Evolutionary conservation across 2,797 vertebrate species (phyloP).

Genomic region (Onychomys torridus): DNA sequence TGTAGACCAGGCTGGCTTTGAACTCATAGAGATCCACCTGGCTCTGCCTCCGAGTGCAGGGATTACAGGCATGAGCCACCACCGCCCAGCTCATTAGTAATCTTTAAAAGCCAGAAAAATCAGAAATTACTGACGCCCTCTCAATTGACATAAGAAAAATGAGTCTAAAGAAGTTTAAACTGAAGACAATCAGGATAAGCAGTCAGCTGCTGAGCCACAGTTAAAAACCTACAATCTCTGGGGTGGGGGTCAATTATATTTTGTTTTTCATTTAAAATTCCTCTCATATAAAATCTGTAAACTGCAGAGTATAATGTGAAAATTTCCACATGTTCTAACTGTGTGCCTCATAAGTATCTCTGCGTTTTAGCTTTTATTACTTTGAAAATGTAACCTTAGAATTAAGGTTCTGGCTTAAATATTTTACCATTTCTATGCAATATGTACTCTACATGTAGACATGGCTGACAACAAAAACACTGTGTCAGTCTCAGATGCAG

Average conservation of each 20-base stretch:
- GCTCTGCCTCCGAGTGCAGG: no score
- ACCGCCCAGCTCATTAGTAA: no score
- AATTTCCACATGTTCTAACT: slow-evolving; percentile 43
- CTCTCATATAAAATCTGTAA: slow-evolving; percentile 53
- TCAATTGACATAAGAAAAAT: slow-evolving; percentile 16
- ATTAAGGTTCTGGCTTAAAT: slow-evolving; percentile 43
- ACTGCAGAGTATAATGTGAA: background rate
- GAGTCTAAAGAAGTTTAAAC: background rate
- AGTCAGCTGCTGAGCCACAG: background rate
- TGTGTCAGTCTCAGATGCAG: background rate
- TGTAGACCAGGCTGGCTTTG: no score
- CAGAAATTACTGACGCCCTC: slow-evolving; percentile 8
- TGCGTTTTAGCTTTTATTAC: slow-evolving; percentile 45
- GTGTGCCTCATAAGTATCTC: background rate
- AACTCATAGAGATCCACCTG: no score
- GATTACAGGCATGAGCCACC: no score
- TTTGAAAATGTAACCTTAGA: slow-evolving; percentile 36
- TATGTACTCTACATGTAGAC: background rate
- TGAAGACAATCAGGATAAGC: slow-evolving; percentile 11
- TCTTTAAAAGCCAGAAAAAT: slow-evolving; percentile 45
- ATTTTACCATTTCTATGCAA: slow-evolving; percentile 4
- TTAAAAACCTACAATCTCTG: background rate
- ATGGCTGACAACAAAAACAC: slow-evolving; percentile 16
- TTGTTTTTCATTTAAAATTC: slow-evolving; percentile 54
- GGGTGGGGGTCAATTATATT: background rate